Evolutionary conservation across 2,797 vertebrate species (phyloP), one percentile per base, ranked within the genome.

Genomic region (Macropodus opercularis): DNA sequence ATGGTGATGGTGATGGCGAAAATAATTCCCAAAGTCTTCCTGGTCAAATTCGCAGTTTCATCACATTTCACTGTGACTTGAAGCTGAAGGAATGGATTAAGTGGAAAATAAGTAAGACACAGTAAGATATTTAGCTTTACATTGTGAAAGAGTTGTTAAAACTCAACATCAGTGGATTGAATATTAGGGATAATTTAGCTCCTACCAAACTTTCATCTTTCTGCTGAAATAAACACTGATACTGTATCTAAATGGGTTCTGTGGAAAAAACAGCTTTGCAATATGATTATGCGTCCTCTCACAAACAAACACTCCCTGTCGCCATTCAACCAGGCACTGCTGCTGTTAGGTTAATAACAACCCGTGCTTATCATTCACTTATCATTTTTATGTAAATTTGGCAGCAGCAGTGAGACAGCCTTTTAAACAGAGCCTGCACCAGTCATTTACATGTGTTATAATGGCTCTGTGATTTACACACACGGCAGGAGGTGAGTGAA

Each of bases 361-460:
- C 35, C 47, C 8, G 3, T n/a, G 48, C 49, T 72, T 65, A 62
- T 73, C 65, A 64, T 64, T 80, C 63, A 63, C 67, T 63, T 61
- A 62, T 64, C 32, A 56, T 72, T 73, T 70, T 75, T 69, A 81
- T 79, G 68, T 64, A 72, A 77, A 83, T 69, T 29, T 38, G 18
- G 41, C 48, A 50, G 71, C 62, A 49, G 56, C 43, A 40, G 29
- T 13, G 1, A 40, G n/a, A 21, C 56, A 13, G 54, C 27, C 44
- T 72, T 76, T 73, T 60, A 50, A 69, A 72, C 46, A 32, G 54
- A 69, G 29, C 55, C 41, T 26, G 66, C 39, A 21, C 59, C 56
- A 72, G 26, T 64, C 76, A 85, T 88, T 86, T 83, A 77, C 79
- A 84, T 76, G 72, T 69, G 61, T 77, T 79, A 63, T 71, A 84